Percentiles rank a stretch among this genome's conserved stretches.
Evolutionary conservation across 2,888 invertebrate genomes (phyloP).

Genomic region (Acronicta aceris): DNA sequence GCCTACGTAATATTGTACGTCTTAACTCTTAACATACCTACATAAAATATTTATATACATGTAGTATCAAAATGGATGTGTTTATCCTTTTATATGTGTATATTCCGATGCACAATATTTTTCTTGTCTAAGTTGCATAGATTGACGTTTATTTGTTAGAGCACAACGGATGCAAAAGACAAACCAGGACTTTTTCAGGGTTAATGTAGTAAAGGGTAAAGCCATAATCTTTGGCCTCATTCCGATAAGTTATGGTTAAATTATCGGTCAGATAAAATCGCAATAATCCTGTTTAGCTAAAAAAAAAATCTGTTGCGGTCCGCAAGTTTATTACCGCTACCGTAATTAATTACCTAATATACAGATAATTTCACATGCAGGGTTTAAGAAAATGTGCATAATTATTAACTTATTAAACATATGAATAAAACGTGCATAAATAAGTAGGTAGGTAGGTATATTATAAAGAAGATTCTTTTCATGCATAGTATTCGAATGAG

Average conservation of each 20-base stretch:
- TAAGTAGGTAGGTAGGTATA: not conserved
- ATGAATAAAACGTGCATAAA: slow-evolving; percentile 22
- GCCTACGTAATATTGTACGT: no score
- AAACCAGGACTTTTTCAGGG: no score
- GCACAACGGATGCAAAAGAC: not conserved
- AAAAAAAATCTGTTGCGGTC: not conserved
- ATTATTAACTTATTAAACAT: slow-evolving; percentile 1
- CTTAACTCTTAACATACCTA: not conserved
- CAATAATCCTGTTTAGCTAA: no score
- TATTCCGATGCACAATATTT: no score
- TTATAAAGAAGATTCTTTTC: slow-evolving; percentile 12
- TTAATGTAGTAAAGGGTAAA: no score
- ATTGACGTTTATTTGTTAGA: not conserved
- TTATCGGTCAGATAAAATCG: no score
- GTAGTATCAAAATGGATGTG: no score
- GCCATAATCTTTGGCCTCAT: no score
- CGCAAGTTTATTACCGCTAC: not conserved
- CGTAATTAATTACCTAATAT: not conserved
- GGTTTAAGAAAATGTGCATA: slow-evolving; percentile 13
- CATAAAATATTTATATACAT: not conserved
- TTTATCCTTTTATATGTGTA: no score
- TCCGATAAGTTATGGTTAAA: no score
- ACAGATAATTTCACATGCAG: not conserved
- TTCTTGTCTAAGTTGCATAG: not conserved
- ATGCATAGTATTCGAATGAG: slow-evolving; percentile 53